Conservation (phyloP, 2,797 vertebrate genomes). For the Orestias chungarensis region DNA sequence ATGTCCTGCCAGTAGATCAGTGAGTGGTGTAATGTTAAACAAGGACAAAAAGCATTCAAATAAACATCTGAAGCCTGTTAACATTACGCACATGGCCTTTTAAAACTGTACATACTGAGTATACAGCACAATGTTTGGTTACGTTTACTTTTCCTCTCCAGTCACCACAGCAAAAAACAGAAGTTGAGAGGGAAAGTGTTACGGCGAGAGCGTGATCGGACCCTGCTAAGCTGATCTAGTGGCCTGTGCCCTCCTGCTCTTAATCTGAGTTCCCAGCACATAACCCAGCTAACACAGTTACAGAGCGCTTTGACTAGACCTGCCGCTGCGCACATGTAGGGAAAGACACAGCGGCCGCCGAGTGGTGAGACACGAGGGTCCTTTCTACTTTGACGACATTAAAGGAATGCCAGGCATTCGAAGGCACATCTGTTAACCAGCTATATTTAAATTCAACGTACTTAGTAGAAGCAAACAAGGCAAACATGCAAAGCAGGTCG, state of each 20-base stretch:
- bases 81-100: background rate
- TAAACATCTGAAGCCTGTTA: conserved; percentile 7
- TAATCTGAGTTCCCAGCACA: conserved; percentile 79
- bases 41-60: conserved; percentile 15
- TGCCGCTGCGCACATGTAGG: conserved; percentile 58
- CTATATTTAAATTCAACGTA: conserved; percentile 14
- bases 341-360: conserved; percentile 7
- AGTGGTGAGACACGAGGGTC: conserved; percentile 23
- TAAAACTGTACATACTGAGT: background rate
- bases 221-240: conserved; percentile 65
- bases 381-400: conserved; percentile 35
- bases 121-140: background rate
- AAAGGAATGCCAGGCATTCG: conserved; percentile 39
- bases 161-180: background rate
- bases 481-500: conserved; percentile 31
- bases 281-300: conserved; percentile 81
- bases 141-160: background rate
- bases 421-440: conserved; percentile 17
- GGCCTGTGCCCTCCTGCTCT: conserved; percentile 72
- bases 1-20: conserved; percentile 12
- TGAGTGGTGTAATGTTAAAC: conserved; percentile 30
- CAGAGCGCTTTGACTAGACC: conserved; percentile 73
- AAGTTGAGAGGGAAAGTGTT: background rate
- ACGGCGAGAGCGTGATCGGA: conserved; percentile 19
- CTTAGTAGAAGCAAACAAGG: conserved; percentile 18